Conservation (phyloP, 2,113 vertebrate species). For the Podocnemis expansa region DNA sequence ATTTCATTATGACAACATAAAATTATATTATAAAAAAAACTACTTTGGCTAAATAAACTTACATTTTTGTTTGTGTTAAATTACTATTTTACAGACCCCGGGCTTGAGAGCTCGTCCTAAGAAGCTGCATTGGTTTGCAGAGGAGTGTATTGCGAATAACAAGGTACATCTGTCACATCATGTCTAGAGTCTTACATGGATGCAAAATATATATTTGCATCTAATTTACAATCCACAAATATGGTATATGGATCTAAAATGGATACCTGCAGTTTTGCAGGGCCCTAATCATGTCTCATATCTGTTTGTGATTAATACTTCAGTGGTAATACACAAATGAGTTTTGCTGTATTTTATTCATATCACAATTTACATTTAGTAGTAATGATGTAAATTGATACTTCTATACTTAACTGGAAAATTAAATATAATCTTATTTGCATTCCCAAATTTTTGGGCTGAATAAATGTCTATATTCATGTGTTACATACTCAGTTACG, state of each 20-base stretch:
- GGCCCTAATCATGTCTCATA: not conserved
- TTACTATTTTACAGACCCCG: conserved; percentile 84
- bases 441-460: not conserved
- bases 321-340: not conserved
- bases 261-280: too few species aligned
- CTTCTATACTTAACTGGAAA: not conserved
- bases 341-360: not conserved
- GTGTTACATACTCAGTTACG: not conserved
- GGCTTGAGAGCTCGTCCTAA: conserved; percentile 87
- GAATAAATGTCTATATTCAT: not conserved
- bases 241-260: too few species aligned
- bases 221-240: too few species aligned
- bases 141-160: conserved; percentile 83
- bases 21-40: not conserved
- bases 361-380: not conserved
- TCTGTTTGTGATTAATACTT: not conserved
- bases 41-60: not conserved
- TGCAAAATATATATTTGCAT: too few species aligned
- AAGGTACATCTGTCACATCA: conserved; percentile 73
- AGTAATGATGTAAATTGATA: not conserved
- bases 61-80: not conserved
- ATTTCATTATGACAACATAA: not conserved
- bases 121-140: conserved; percentile 89
- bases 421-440: not conserved
- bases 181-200: not conserved